These are phyloP conservation scores for Pteropus rufus DNA, from an alignment of 2,797 vertebrate genomes.

Conservation along the genomic window DNA sequence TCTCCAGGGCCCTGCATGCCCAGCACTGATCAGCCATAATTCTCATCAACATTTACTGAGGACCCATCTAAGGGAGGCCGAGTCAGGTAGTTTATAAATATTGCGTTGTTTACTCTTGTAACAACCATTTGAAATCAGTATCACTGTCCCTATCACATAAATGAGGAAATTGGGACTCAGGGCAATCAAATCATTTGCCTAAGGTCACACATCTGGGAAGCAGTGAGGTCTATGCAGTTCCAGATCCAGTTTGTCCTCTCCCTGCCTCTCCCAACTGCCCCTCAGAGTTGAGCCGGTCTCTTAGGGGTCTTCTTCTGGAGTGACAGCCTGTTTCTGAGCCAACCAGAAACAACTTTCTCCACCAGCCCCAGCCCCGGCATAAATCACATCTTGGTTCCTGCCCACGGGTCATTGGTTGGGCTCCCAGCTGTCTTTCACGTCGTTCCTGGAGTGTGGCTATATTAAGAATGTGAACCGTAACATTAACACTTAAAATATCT, in stretches of 20 bases:
- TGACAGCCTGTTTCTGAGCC: background rate
- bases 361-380: background rate
- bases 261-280: background rate
- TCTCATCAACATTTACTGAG: background rate
- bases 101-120: background rate
- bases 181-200: background rate
- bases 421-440: constrained; percentile 65
- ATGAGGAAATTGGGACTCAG: background rate
- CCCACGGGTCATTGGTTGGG: constrained; percentile 37
- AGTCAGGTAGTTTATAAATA: background rate
- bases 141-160: background rate
- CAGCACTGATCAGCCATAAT: fast-evolving
- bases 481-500: constrained; percentile 76
- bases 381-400: constrained; percentile 35
- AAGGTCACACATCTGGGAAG: background rate
- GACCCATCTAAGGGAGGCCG: background rate
- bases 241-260: background rate
- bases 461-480: constrained; percentile 79
- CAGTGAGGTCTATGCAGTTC: background rate
- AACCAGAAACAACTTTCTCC: background rate
- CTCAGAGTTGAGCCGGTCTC: background rate
- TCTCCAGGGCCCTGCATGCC: background rate
- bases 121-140: background rate
- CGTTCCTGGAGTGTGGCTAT: constrained; percentile 65
- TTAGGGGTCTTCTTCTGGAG: background rate